Evolutionary conservation across 1,140 invertebrate genomes (phyloP).

Genomic region (Panagrolaimus sp.): DNA sequence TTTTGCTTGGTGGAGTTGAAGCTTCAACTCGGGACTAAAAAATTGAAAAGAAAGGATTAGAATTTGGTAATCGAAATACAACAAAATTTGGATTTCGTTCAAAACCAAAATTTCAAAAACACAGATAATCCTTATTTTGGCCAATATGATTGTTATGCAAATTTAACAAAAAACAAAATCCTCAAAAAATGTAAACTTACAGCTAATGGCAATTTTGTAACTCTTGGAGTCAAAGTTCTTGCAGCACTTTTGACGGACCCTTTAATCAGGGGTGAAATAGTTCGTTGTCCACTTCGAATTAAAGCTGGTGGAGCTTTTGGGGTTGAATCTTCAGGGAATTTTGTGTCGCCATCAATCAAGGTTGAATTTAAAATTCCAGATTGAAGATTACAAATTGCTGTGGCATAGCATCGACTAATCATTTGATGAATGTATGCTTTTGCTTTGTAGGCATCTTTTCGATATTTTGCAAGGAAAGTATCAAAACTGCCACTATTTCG

Average conservation of each 20-base stretch:
- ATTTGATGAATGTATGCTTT: conserved; percentile 59
- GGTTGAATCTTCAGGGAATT: conserved; percentile 13
- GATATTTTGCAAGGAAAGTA: conserved; percentile 40
- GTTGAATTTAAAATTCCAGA: conserved; percentile 49
- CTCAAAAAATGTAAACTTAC: conserved; percentile 2
- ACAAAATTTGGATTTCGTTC: no score
- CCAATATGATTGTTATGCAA: no score
- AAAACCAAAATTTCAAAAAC: no score
- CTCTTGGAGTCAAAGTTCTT: background rate
- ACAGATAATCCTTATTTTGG: no score
- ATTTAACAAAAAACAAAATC: no score
- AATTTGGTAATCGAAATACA: no score
- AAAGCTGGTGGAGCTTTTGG: conserved; percentile 19
- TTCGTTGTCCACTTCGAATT: background rate
- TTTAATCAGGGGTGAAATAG: background rate
- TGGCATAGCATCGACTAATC: conserved; percentile 54
- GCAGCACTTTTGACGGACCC: background rate
- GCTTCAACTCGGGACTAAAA: background rate
- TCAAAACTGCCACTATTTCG: conserved; percentile 33
- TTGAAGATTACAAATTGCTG: conserved; percentile 51
- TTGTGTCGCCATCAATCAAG: conserved; percentile 22
- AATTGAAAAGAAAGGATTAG: background rate
- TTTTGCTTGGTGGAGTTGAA: conserved; percentile 1
- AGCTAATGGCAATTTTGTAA: background rate
- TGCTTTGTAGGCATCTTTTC: conserved; percentile 55